phyloP scores from a whole-genome alignment of 2,888 invertebrate species.

The Diadegma fenestrale region DNA sequence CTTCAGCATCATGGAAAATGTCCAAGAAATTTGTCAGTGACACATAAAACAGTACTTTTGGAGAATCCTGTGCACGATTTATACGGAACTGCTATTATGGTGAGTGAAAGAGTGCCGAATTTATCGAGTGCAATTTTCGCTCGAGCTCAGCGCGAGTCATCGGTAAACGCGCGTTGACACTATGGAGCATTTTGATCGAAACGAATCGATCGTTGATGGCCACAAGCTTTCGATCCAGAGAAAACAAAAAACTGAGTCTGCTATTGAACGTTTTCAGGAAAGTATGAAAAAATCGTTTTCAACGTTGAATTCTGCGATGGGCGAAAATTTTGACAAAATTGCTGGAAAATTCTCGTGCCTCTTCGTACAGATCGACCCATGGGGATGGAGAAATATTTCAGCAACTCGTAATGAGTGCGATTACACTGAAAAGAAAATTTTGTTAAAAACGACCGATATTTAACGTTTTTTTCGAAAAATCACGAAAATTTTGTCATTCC shows the following conservation, averaged over 20 bases:
- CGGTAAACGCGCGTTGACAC: slow-evolving; percentile 17
- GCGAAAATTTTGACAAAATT: not conserved
- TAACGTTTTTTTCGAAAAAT: too few relatives aligned
- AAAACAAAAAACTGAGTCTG: not conserved
- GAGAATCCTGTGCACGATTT: not conserved
- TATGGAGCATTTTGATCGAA: slow-evolving; percentile 10
- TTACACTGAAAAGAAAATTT: too few relatives aligned
- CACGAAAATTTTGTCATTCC: too few relatives aligned
- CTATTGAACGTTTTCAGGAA: not conserved
- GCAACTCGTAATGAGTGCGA: slow-evolving; percentile 21
- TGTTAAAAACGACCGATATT: too few relatives aligned
- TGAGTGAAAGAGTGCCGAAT: slow-evolving; percentile 45
- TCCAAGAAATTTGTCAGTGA: not conserved
- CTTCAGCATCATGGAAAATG: too few relatives aligned
- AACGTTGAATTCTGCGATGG: not conserved
- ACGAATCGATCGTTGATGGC: not conserved
- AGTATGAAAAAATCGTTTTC: not conserved
- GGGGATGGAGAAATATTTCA: slow-evolving; percentile 6
- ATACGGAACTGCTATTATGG: slow-evolving; percentile 31
- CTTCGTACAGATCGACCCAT: not conserved
- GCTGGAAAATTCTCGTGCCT: not conserved
- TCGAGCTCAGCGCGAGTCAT: slow-evolving; percentile 18
- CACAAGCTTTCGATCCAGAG: not conserved
- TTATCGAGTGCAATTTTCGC: slow-evolving; percentile 62
- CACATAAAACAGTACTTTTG: not conserved